Evolutionary conservation across 2,113 vertebrate species (phyloP).

Genomic region (Ascaphus truei): DNA sequence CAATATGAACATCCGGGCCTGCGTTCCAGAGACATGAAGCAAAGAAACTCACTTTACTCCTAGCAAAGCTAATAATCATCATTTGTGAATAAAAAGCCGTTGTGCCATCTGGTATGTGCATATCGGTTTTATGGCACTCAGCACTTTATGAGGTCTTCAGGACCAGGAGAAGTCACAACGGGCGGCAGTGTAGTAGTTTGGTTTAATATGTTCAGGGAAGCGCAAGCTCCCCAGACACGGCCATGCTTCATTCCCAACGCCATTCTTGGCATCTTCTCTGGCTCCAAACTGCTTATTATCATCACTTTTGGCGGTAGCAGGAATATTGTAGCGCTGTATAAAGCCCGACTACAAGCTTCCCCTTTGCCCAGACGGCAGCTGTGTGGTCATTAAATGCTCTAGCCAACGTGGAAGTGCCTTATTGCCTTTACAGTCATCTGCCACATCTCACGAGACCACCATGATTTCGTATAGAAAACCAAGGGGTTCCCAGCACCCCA

Average conservation of each 20-base stretch:
- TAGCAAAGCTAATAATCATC: slow-evolving; percentile 14
- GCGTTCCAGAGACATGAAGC: background rate
- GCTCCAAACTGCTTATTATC: background rate
- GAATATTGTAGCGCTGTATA: too few species aligned
- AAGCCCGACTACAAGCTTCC: background rate
- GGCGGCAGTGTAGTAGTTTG: background rate
- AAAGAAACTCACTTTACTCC: background rate
- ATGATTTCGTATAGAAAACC: too few species aligned
- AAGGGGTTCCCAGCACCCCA: too few species aligned
- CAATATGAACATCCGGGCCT: too few species aligned
- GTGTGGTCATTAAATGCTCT: background rate
- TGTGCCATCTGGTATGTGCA: slow-evolving; percentile 4
- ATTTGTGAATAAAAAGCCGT: slow-evolving; percentile 10
- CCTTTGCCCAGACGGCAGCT: background rate
- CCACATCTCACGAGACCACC: background rate
- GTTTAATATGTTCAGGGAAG: background rate
- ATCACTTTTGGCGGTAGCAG: background rate
- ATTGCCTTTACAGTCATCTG: slow-evolving; percentile 20
- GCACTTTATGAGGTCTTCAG: slow-evolving; percentile 1
- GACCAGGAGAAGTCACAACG: background rate
- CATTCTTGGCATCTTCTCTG: background rate
- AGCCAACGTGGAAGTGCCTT: background rate
- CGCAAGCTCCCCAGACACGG: background rate
- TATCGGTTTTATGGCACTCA: background rate
- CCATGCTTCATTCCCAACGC: background rate